Conservation (phyloP, 2,113 vertebrate genomes). For the Sciurus niger region DNA sequence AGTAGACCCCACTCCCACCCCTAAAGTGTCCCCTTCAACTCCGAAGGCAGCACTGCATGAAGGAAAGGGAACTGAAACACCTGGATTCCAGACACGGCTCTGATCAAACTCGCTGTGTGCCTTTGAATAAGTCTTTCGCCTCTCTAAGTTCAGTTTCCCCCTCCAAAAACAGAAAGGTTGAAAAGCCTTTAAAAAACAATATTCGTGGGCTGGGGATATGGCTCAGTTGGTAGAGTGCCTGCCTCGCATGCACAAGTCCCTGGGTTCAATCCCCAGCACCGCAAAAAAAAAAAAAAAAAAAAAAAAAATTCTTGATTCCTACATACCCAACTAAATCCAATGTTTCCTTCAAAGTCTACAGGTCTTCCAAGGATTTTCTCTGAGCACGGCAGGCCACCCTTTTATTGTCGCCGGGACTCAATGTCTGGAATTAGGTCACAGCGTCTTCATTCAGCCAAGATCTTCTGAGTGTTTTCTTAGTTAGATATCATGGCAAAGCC, state of each 20-base stretch:
- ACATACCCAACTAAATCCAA: neutral
- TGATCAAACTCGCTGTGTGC: neutral
- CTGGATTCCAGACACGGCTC: neutral
- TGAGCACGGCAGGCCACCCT: neutral
- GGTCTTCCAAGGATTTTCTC: constrained; percentile 24
- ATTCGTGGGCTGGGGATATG: no score
- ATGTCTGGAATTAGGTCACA: constrained; percentile 18
- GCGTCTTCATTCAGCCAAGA: constrained; percentile 48
- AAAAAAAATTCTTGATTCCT: neutral
- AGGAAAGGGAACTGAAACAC: constrained; percentile 16
- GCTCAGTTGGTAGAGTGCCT: no score
- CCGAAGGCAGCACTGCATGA: neutral
- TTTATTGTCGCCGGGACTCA: neutral
- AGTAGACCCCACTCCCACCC: neutral
- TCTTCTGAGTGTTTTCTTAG: constrained; percentile 44
- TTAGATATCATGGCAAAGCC: neutral
- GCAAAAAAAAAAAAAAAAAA: neutral
- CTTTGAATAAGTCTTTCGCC: neutral
- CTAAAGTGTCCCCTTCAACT: neutral
- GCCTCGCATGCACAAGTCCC: no score
- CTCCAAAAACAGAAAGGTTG: neutral
- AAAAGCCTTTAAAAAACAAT: neutral
- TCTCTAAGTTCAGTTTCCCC: constrained; percentile 39
- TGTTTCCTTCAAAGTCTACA: constrained; percentile 9
- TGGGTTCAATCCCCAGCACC: no score